Conservation (phyloP, 2,888 invertebrate species). For the Polymixis lichenea region DNA sequence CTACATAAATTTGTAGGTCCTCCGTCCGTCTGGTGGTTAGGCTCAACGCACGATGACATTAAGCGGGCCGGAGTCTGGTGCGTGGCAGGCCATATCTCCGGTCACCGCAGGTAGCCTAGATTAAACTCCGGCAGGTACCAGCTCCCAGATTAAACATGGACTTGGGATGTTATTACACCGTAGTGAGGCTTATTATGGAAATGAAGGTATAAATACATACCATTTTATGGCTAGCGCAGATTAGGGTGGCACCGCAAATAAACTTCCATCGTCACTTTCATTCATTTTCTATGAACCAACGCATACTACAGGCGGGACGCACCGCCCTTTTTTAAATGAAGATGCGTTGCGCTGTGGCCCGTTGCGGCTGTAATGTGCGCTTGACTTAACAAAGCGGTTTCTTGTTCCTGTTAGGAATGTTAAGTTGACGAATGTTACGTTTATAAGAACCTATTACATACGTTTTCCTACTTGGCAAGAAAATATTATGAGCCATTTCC, state of each 20-base stretch:
- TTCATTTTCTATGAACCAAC: neutral
- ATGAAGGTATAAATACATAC: too few relatives aligned
- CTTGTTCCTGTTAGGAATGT: constrained; percentile 22
- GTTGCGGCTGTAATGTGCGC: neutral
- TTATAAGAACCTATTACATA: neutral
- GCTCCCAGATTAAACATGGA: constrained; percentile 66
- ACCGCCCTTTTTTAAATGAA: neutral
- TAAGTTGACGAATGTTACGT: constrained; percentile 1
- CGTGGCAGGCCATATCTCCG: constrained; percentile 65
- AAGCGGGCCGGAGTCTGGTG: constrained; percentile 47
- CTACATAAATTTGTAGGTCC: constrained; percentile 35
- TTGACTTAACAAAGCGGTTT: neutral
- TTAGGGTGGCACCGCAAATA: neutral
- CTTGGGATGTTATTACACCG: constrained; percentile 52
- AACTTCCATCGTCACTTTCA: neutral
- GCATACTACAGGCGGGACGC: too few relatives aligned
- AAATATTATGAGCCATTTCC: constrained; percentile 20
- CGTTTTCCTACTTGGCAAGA: constrained; percentile 10
- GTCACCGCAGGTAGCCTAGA: constrained; percentile 68
- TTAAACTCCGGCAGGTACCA: constrained; percentile 66
- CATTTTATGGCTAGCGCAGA: neutral
- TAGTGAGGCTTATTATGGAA: neutral
- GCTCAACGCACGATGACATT: constrained; percentile 48
- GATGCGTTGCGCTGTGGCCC: too few relatives aligned
- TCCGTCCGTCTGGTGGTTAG: constrained; percentile 40